Base-by-base conservation (phyloP, 1,140 invertebrate genomes). In the Drosophila sproati region DNA sequence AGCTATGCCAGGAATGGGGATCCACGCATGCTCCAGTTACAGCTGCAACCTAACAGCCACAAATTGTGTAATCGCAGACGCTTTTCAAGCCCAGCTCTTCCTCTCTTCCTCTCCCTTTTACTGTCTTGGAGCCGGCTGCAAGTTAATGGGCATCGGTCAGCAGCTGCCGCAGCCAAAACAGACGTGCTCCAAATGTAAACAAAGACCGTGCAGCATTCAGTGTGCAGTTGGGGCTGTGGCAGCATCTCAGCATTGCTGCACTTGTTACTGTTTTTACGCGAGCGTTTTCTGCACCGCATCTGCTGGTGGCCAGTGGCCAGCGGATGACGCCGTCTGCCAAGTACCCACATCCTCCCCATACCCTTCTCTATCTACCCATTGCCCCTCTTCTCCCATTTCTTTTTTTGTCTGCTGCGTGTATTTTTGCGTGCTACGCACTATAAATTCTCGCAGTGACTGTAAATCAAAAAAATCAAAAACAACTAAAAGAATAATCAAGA, bases 141-240 rank as follows among this genome's bases (percentile, higher is more conserved):
- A 80, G 67, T 82, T 82, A 79, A 87, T 88, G 66, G 77, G 64
- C 69, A 68, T 45, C 60, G 82, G 83, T 80, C 83, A 88, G 77
- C 77, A 79, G 73, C 82, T 76, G 78, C 71, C 75, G 50, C 81
- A 78, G 78, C 82, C 82, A 78, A 86, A 82, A 87, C 83, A 87
- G 76, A 87, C 82, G 83, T 87, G 82, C 83, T 88, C 61, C 83
- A 88, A 87, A 82, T 87, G 83, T 87, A 87, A 87, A 87, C 83
- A 87, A 88, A 80, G 60, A 45, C 4, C 31, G 5, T n/a, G 8
- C 61, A 31, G 32, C 35, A 43, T 55, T 32, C 35, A 60, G 56
- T 4, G 1, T 51, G 48, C 50, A 35, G 51, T 60, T 54, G 55
- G 41, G 28, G 29, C 55, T 29, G 55, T 54, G 20, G 12, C 4